Conservation (phyloP, 2,113 vertebrate genomes). For the Salvelinus sp. region DNA sequence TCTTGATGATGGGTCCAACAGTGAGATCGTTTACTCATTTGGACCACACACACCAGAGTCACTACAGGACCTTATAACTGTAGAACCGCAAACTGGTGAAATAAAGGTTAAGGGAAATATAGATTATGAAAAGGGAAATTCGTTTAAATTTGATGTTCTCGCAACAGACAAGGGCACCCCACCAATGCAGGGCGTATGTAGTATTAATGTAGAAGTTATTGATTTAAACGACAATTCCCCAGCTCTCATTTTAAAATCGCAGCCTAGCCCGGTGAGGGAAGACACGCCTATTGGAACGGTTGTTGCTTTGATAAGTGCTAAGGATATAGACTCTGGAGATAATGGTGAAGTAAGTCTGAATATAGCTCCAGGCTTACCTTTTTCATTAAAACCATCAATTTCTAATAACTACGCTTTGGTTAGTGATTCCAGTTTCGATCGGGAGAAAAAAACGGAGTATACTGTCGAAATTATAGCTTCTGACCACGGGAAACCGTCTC, state of each 20-base stretch:
- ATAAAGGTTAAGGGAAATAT: slow-evolving; percentile 69
- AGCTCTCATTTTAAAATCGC: slow-evolving; percentile 79
- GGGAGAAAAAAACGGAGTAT: slow-evolving; percentile 74
- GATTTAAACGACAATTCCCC: slow-evolving; percentile 85
- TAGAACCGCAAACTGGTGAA: slow-evolving; percentile 76
- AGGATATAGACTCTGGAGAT: slow-evolving; percentile 79
- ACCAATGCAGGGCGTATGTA: slow-evolving; percentile 75
- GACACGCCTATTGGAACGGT: slow-evolving; percentile 76
- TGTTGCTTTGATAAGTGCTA: slow-evolving; percentile 80
- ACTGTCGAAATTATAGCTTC: slow-evolving; percentile 76
- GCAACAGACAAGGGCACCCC: slow-evolving; percentile 80
- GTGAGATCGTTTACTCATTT: slow-evolving; percentile 79
- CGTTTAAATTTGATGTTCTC: slow-evolving; percentile 80
- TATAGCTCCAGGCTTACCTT: slow-evolving; percentile 73
- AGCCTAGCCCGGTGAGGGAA: slow-evolving; percentile 76
- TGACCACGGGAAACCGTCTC: slow-evolving; percentile 74
- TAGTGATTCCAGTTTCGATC: slow-evolving; percentile 74
- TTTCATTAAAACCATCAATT: slow-evolving; percentile 80
- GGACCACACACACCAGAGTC: slow-evolving; percentile 70
- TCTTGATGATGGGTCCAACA: slow-evolving; percentile 77
- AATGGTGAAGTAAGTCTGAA: slow-evolving; percentile 80
- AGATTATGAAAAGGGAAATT: slow-evolving; percentile 78
- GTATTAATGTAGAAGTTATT: slow-evolving; percentile 73
- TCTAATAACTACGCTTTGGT: slow-evolving; percentile 81
- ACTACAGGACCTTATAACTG: slow-evolving; percentile 72